phyloP scores from a whole-genome alignment of 2,888 invertebrate genomes.

The Xiphydria camelus region DNA sequence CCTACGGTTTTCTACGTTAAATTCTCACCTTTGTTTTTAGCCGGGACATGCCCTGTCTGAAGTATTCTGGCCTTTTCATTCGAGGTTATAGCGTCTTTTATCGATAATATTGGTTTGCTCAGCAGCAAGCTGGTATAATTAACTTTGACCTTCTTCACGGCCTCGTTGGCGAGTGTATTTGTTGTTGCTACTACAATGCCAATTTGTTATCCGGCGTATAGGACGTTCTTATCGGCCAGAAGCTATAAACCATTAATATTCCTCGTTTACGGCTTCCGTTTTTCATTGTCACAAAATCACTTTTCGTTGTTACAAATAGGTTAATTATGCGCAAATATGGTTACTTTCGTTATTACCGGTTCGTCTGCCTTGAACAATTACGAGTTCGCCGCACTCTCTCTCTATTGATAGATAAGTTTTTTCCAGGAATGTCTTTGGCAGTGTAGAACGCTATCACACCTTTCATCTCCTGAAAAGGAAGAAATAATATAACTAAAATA shows the following conservation, averaged over 20 bases:
- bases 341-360: conserved; percentile 36
- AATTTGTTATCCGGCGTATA: conserved; percentile 73
- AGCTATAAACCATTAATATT: conserved; percentile 28
- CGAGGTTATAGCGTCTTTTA: conserved; percentile 40
- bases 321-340: too few species aligned
- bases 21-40: conserved; percentile 56
- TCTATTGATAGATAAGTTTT: conserved; percentile 66
- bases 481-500: conserved; percentile 5
- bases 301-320: too few species aligned
- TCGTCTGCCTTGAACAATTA: conserved; percentile 39
- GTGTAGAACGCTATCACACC: conserved; percentile 70
- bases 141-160: conserved; percentile 64
- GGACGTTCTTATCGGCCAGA: conserved; percentile 54
- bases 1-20: conserved; percentile 66
- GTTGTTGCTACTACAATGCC: conserved; percentile 73
- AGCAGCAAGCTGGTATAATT: conserved; percentile 59
- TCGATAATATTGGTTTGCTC: conserved; percentile 49
- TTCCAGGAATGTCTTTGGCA: conserved; percentile 72
- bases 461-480: conserved; percentile 60
- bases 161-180: conserved; percentile 63
- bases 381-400: conserved; percentile 53
- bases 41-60: conserved; percentile 23
- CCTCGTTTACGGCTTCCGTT: too few species aligned
- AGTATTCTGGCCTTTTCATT: conserved; percentile 41
- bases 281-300: too few species aligned